phyloP scores from a whole-genome alignment of 2,113 vertebrate genomes.

The Puma concolor region DNA sequence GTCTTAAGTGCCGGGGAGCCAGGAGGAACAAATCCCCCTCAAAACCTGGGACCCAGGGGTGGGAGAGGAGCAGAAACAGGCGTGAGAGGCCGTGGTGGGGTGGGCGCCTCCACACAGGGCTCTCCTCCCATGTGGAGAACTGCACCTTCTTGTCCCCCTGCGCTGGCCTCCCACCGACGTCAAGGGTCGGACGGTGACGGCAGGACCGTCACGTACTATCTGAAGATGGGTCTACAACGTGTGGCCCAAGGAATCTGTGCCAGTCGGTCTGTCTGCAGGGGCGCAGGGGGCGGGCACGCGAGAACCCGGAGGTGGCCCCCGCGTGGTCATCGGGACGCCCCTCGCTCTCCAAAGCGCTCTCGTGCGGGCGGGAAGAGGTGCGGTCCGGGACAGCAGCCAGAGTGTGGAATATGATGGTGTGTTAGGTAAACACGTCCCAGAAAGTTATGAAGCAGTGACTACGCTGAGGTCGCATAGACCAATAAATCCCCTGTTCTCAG shows the following conservation, averaged over 20 bases:
- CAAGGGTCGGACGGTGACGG: too few relatives aligned
- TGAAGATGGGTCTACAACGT: too few relatives aligned
- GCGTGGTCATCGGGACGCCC: too few relatives aligned
- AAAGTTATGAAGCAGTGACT: fast-evolving
- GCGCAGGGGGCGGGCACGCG: background rate
- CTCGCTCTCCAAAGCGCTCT: too few relatives aligned
- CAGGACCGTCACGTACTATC: too few relatives aligned
- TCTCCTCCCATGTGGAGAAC: background rate
- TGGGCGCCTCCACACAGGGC: background rate
- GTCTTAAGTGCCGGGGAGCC: background rate
- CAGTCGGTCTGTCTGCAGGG: background rate
- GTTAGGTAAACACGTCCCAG: fast-evolving
- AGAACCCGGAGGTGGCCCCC: too few relatives aligned
- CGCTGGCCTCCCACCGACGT: too few relatives aligned
- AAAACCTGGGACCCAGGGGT: background rate
- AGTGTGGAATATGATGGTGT: fast-evolving
- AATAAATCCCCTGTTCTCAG: background rate
- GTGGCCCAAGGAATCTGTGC: background rate
- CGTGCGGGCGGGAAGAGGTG: too few relatives aligned
- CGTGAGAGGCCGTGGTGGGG: background rate
- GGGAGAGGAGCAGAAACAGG: background rate
- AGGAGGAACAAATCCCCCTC: too few relatives aligned
- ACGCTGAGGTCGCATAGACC: fast-evolving
- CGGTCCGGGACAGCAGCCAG: too few relatives aligned
- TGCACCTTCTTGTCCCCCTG: background rate